Evolutionary conservation across 2,113 vertebrate species (phyloP).

Genomic region (Oreochromis tanganicae): DNA sequence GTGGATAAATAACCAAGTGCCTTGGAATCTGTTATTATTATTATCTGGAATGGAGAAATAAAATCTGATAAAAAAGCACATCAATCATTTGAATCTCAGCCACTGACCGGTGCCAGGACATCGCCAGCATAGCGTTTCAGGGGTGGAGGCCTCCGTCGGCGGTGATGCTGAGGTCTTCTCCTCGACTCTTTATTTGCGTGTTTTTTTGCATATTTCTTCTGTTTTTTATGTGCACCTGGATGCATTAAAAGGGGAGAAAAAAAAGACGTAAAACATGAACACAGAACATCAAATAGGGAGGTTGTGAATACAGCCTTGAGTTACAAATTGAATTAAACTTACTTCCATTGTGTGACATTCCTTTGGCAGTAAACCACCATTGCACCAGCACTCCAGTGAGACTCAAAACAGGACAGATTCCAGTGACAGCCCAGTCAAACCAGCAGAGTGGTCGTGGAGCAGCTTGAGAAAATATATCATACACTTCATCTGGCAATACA

Average conservation of each 20-base stretch:
- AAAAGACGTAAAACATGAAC: not conserved
- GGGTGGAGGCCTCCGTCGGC: constrained; percentile 61
- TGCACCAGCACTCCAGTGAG: constrained; percentile 76
- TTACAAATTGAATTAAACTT: not conserved
- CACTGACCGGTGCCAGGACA: constrained; percentile 78
- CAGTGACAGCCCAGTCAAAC: constrained; percentile 81
- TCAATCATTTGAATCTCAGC: not conserved
- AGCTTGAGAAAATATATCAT: constrained; percentile 66
- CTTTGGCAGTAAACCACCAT: constrained; percentile 77
- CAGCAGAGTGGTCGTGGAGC: constrained; percentile 76
- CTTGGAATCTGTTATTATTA: not conserved
- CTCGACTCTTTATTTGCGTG: constrained; percentile 68
- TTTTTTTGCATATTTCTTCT: constrained; percentile 68
- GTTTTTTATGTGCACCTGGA: constrained; percentile 59
- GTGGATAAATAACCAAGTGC: not conserved
- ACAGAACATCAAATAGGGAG: not conserved
- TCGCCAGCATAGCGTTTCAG: constrained; percentile 77
- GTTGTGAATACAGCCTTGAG: not conserved
- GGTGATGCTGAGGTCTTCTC: constrained; percentile 52
- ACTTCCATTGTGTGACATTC: constrained; percentile 74
- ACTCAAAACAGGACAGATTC: constrained; percentile 73
- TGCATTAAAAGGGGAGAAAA: not conserved
- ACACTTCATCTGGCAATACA: constrained; percentile 68
- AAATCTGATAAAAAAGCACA: not conserved
- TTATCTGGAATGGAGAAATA: not conserved